phyloP scores from a whole-genome alignment of 2,113 vertebrate species.

The Hippocampus zosterae region DNA sequence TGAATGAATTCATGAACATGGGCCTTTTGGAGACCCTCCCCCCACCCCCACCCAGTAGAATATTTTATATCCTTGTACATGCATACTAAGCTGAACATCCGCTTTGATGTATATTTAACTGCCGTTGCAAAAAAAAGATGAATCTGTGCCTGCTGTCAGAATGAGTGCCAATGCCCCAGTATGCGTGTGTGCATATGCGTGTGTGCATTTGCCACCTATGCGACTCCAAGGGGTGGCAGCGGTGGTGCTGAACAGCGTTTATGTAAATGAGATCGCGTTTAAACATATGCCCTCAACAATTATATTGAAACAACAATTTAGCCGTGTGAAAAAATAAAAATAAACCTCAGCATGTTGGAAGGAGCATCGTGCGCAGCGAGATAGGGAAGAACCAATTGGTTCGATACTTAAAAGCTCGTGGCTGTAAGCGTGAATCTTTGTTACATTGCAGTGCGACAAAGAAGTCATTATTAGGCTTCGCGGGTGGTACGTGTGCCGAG shows the following conservation, averaged over 20 bases:
- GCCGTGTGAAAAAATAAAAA: constrained; percentile 27
- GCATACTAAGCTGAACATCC: constrained; percentile 26
- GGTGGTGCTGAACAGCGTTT: constrained; percentile 57
- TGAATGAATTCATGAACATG: constrained; percentile 5
- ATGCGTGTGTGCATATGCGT: not conserved
- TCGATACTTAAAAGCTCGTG: constrained; percentile 24
- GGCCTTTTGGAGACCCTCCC: constrained; percentile 10
- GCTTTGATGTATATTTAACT: constrained; percentile 65
- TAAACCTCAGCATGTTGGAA: constrained; percentile 18
- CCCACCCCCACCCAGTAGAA: constrained; percentile 1
- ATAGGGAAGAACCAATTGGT: constrained; percentile 40
- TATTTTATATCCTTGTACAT: constrained; percentile 5
- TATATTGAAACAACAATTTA: constrained; percentile 60
- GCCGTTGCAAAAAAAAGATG: constrained; percentile 47
- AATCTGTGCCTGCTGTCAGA: constrained; percentile 41
- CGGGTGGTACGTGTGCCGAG: not conserved
- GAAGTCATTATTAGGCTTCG: not conserved
- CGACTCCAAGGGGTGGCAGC: constrained; percentile 34
- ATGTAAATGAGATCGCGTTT: constrained; percentile 66
- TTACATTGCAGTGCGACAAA: constrained; percentile 20
- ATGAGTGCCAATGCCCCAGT: constrained; percentile 22
- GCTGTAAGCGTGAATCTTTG: constrained; percentile 20
- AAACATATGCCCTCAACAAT: constrained; percentile 59
- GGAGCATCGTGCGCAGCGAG: constrained; percentile 23
- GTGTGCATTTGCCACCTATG: constrained; percentile 19